Evolutionary conservation across 1,140 invertebrate genomes (phyloP).

Genomic region (Piezodorus guildinii): DNA sequence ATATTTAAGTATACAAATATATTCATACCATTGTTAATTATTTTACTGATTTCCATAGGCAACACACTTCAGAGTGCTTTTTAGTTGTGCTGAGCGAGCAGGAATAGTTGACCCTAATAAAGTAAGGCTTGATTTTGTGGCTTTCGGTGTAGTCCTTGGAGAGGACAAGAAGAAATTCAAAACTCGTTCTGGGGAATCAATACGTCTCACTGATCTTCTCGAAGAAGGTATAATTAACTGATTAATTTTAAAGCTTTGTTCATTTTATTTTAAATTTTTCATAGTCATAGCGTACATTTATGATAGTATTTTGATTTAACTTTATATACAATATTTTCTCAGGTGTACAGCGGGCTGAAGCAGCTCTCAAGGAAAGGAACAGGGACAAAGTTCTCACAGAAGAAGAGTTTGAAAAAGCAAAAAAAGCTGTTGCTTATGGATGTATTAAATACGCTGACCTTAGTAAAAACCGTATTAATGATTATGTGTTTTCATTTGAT

Average conservation of each 20-base stretch:
- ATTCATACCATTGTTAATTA: too few relatives aligned
- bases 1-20: too few relatives aligned
- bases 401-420: constrained; percentile 73
- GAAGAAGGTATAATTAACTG: constrained; percentile 63
- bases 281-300: neutral
- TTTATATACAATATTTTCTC: neutral
- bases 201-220: constrained; percentile 79
- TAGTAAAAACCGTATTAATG: constrained; percentile 81
- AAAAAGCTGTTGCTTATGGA: constrained; percentile 89
- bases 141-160: constrained; percentile 93
- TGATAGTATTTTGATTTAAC: constrained; percentile 18
- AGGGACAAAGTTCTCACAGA: constrained; percentile 72
- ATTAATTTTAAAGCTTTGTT: neutral
- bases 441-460: constrained; percentile 99
- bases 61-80: constrained; percentile 72
- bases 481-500: constrained; percentile 98
- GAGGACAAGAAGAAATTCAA: constrained; percentile 99
- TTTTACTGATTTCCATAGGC: constrained; percentile 34
- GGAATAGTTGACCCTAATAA: constrained; percentile 53
- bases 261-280: neutral
- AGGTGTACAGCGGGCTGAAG: constrained; percentile 66
- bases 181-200: constrained; percentile 92
- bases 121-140: constrained; percentile 76
- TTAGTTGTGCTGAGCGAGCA: constrained; percentile 54
- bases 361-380: constrained; percentile 84